Percentiles rank a stretch among this genome's conserved stretches.
phyloP scores from a whole-genome alignment of 2,797 vertebrate genomes.

The Trematomus bernacchii region DNA sequence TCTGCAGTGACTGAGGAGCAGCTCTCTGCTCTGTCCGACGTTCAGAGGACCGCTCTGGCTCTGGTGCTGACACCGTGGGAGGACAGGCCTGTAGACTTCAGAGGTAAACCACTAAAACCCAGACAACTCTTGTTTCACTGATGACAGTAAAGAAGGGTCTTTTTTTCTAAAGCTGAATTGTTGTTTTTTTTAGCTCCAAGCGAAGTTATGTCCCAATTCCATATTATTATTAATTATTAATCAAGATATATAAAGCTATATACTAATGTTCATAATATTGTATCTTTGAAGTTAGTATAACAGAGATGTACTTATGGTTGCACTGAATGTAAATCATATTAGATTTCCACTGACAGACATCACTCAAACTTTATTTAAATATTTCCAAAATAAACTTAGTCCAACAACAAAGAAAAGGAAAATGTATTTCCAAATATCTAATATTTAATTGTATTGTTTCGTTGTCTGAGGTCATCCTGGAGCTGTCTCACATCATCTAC shows the following conservation, averaged over 20 bases:
- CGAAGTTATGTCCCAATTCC: not conserved
- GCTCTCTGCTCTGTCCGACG: conserved; percentile 59
- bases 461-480: conserved; percentile 14
- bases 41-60: conserved; percentile 83
- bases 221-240: not conserved
- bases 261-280: not conserved
- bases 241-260: not conserved
- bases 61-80: conserved; percentile 85
- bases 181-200: not conserved
- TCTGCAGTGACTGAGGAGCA: conserved; percentile 79
- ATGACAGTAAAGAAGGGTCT: not conserved
- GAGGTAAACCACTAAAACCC: conserved; percentile 73
- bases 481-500: conserved; percentile 2
- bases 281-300: not conserved
- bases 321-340: not conserved
- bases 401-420: not conserved
- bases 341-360: not conserved
- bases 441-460: conserved; percentile 2
- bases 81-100: conserved; percentile 78
- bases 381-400: not conserved
- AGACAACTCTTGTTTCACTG: conserved; percentile 1
- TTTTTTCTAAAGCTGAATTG: not conserved
- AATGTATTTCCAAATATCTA: not conserved
- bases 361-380: not conserved
- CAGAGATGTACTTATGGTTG: not conserved